Evolutionary conservation across 2,797 vertebrate genomes (phyloP), one percentile per base, ranked within the genome.

Genomic region (Hemitrygon akajei): DNA sequence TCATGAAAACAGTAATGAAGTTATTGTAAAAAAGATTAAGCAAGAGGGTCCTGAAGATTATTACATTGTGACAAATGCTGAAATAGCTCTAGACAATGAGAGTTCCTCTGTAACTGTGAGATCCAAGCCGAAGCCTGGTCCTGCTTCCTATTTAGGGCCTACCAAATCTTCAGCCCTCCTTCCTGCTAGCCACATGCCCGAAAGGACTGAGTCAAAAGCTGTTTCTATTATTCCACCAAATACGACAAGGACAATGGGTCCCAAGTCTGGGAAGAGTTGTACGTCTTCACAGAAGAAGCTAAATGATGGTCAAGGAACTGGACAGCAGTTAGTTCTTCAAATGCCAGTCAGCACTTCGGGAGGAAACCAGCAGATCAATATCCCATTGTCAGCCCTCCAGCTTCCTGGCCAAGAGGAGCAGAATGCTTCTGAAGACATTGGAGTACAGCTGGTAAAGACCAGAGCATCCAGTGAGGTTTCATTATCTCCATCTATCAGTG

Each of bases 1-100:
- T 0, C 96, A 96, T 0, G 95, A 94, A 91, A 95, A 96, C 0
- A 94, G 96, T 0, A 94, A 87, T 0, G 97, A 98, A 27, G 95
- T 96, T 14, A 95, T 97, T 10, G 96, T 96, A 91, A 98, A 98
- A 95, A 98, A 97, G 95, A 98, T 98, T 94, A 98, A 98, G 95
- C 97, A 98, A 94, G 98, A 98, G 95, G 96, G 96, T 60, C 97
- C 97, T 0, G 98, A 98, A 95, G 97, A 98, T 95, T 98, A 97
- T 95, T 98, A 98, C 82, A 97, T 97, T 3, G 97, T 98, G 95
- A 97, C 97, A 69, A 97, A 97, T 0, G 96, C 97, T 0, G 97
- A 98, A 95, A 95, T 97, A 69, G 96, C 97, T 0, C 96, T 96
- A 0, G 97, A 97, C 0, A 94, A 95, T 0, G 96, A 98, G 0